These are phyloP conservation scores for Epirrhoe alternata DNA, from an alignment of 2,888 invertebrate species.

Conservation along the genomic window DNA sequence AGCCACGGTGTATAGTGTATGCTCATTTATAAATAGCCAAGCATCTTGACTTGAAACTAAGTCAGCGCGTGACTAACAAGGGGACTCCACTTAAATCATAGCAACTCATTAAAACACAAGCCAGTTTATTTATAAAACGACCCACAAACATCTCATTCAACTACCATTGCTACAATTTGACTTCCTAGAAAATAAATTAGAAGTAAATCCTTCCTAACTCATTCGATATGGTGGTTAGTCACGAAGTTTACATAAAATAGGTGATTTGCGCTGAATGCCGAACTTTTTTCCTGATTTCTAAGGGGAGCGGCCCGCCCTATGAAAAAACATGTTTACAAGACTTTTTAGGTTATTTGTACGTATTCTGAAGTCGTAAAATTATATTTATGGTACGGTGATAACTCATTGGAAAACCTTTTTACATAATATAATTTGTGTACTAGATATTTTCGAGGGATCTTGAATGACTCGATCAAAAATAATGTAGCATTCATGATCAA, in stretches of 20 bases:
- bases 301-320: conserved; percentile 66
- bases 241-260: conserved; percentile 85
- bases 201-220: conserved; percentile 83
- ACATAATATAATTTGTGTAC: conserved; percentile 1
- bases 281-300: conserved; percentile 66
- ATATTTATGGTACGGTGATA: conserved; percentile 69
- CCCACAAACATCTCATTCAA: conserved; percentile 68
- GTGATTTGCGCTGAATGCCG: conserved; percentile 80
- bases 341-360: conserved; percentile 59
- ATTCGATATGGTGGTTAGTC: conserved; percentile 82
- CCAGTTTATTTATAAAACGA: conserved; percentile 66
- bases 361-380: conserved; percentile 60
- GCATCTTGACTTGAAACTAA: conserved; percentile 31
- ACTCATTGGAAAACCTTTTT: conserved; percentile 47
- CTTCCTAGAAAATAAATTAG: conserved; percentile 64
- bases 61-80: conserved; percentile 57
- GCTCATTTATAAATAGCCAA: conserved; percentile 32
- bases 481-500: no score
- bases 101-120: conserved; percentile 51
- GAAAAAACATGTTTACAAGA: conserved; percentile 81
- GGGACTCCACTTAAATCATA: conserved; percentile 66
- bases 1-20: not conserved
- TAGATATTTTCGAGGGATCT: no score
- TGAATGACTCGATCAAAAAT: no score
- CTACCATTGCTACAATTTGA: conserved; percentile 51